These are phyloP conservation scores for Leptoteleia sp. DNA, from an alignment of 1,140 invertebrate species.

Conservation along the genomic window DNA sequence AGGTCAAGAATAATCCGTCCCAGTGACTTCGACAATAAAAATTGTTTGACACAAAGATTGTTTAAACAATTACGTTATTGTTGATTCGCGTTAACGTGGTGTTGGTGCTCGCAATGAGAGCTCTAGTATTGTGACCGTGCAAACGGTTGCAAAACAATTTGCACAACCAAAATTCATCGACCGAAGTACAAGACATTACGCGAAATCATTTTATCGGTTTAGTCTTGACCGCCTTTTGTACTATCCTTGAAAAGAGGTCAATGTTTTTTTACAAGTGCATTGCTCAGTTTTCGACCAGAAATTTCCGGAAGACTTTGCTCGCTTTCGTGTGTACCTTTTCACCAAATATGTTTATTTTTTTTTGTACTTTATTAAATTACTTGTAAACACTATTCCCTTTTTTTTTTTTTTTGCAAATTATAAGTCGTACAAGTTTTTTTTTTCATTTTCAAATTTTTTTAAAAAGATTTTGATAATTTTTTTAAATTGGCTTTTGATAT, in stretches of 20 bases:
- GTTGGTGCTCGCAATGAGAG: neutral
- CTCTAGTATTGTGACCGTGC: neutral
- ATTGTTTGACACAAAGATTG: neutral
- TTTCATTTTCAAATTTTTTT: too few relatives aligned
- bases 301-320: conserved; percentile 32
- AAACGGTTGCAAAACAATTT: conserved; percentile 36
- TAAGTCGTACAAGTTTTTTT: too few relatives aligned
- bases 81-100: neutral
- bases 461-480: too few relatives aligned
- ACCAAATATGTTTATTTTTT: too few relatives aligned
- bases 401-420: too few relatives aligned
- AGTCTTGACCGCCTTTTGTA: conserved; percentile 66
- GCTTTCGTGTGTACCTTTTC: neutral
- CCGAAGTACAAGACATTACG: conserved; percentile 37
- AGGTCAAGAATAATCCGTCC: neutral
- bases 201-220: conserved; percentile 45
- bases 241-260: conserved; percentile 60
- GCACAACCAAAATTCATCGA: conserved; percentile 42
- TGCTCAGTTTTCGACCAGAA: conserved; percentile 9
- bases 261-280: conserved; percentile 30
- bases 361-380: too few relatives aligned
- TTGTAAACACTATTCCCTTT: too few relatives aligned
- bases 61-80: neutral
- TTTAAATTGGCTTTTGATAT: too few relatives aligned
- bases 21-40: neutral